phyloP scores from a whole-genome alignment of 2,797 vertebrate genomes.

The Trematomus bernacchii region DNA sequence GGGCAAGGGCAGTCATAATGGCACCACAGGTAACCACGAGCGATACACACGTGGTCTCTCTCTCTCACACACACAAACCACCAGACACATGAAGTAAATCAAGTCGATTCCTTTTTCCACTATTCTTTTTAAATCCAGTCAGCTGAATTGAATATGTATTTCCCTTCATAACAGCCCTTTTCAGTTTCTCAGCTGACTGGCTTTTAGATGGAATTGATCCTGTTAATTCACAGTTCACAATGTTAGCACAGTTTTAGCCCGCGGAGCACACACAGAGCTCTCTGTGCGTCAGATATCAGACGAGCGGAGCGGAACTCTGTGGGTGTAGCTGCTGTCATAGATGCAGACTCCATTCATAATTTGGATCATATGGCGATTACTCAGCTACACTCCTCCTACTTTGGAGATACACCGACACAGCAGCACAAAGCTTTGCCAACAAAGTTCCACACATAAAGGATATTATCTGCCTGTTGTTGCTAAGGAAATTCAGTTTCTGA shows the following conservation, averaged over 20 bases:
- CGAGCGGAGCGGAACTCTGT: slow-evolving; percentile 75
- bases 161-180: slow-evolving; percentile 53
- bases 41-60: slow-evolving; percentile 28
- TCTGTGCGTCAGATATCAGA: slow-evolving; percentile 80
- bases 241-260: slow-evolving; percentile 70
- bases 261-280: slow-evolving; percentile 70
- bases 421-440: slow-evolving; percentile 50
- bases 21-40: slow-evolving; percentile 73
- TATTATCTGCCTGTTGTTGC: slow-evolving; percentile 29
- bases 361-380: slow-evolving; percentile 79
- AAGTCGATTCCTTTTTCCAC: slow-evolving; percentile 34
- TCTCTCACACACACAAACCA: not conserved
- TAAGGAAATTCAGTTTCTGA: not conserved
- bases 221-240: slow-evolving; percentile 73
- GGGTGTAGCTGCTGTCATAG: slow-evolving; percentile 82
- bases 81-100: slow-evolving; percentile 28
- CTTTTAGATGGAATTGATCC: slow-evolving; percentile 70
- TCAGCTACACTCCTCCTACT: slow-evolving; percentile 79
- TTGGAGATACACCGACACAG: slow-evolving; percentile 72
- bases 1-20: slow-evolving; percentile 63
- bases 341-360: slow-evolving; percentile 83
- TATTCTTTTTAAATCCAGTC: slow-evolving; percentile 30
- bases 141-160: slow-evolving; percentile 63
- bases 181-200: slow-evolving; percentile 69
- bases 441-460: slow-evolving; percentile 47